Evolutionary conservation across 1,140 invertebrate genomes (phyloP).

Genomic region (Mamestra configurata): DNA sequence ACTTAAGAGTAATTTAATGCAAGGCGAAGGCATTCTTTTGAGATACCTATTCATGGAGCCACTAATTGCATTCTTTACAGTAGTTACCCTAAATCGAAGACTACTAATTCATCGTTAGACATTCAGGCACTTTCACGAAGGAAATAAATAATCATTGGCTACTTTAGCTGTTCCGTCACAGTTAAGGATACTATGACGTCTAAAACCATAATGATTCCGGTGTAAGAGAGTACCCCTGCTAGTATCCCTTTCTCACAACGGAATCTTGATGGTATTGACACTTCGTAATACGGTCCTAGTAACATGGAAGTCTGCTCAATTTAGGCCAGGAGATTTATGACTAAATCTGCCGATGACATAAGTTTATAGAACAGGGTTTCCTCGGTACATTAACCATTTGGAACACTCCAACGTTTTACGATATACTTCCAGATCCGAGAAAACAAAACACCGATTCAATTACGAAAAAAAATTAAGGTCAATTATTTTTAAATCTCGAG

Average conservation of each 20-base stretch:
- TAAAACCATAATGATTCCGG: no score
- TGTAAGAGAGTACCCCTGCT: no score
- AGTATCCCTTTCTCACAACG: no score
- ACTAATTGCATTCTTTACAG: constrained; percentile 19
- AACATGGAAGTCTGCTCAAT: no score
- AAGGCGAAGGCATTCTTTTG: not conserved
- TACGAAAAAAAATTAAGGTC: constrained; percentile 42
- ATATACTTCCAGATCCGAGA: constrained; percentile 21
- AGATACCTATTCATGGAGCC: not conserved
- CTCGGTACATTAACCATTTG: not conserved
- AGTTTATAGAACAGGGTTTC: not conserved
- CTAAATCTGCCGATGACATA: not conserved
- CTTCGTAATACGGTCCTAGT: no score
- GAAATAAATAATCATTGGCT: no score
- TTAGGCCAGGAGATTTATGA: not conserved
- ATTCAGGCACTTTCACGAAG: constrained; percentile 27
- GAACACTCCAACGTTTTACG: not conserved
- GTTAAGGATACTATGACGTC: no score
- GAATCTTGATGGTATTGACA: no score
- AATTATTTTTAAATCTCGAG: constrained; percentile 36
- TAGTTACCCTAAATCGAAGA: constrained; percentile 25
- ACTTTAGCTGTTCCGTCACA: not conserved
- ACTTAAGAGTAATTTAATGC: constrained; percentile 5
- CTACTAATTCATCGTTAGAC: constrained; percentile 24
- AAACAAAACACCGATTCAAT: constrained; percentile 32